phyloP scores from a whole-genome alignment of 2,888 invertebrate genomes.

The Lithodes maja region DNA sequence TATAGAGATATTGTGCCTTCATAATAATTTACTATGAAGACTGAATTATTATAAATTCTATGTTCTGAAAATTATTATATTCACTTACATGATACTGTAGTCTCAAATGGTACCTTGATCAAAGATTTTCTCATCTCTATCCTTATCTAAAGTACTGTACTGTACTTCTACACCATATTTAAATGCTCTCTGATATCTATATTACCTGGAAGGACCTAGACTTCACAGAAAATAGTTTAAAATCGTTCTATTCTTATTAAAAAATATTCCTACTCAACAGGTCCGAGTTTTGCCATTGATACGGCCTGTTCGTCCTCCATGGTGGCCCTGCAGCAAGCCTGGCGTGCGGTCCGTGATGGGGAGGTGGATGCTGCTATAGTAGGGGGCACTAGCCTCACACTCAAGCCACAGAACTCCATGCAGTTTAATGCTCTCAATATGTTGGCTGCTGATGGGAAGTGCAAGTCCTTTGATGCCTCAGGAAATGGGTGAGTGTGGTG shows the following conservation, averaged over 20 bases:
- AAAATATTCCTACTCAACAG: constrained; percentile 73
- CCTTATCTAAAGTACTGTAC: too few species aligned
- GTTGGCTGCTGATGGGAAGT: constrained; percentile 92
- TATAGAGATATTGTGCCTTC: too few species aligned
- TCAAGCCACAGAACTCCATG: constrained; percentile 92
- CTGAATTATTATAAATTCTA: too few species aligned
- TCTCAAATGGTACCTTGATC: too few species aligned
- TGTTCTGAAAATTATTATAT: too few species aligned
- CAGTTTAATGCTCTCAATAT: constrained; percentile 96
- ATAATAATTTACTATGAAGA: too few species aligned
- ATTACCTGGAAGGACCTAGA: neutral
- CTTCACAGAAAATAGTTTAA: too few species aligned
- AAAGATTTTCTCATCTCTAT: too few species aligned
- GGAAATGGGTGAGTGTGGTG: constrained; percentile 75
- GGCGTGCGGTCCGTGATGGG: constrained; percentile 80
- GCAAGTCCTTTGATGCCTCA: constrained; percentile 94
- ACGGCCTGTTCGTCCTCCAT: constrained; percentile 98
- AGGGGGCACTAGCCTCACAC: constrained; percentile 91
- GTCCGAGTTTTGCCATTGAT: constrained; percentile 96
- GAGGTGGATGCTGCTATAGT: constrained; percentile 94
- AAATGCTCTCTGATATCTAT: too few species aligned
- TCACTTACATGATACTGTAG: too few species aligned
- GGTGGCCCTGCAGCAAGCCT: constrained; percentile 91
- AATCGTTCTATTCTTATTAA: neutral
- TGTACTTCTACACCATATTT: too few species aligned